A percentile compares a stretch with the other conserved stretches of the same genome.
Conservation (phyloP, 1,140 invertebrate genomes). For the Cydia splendana region DNA sequence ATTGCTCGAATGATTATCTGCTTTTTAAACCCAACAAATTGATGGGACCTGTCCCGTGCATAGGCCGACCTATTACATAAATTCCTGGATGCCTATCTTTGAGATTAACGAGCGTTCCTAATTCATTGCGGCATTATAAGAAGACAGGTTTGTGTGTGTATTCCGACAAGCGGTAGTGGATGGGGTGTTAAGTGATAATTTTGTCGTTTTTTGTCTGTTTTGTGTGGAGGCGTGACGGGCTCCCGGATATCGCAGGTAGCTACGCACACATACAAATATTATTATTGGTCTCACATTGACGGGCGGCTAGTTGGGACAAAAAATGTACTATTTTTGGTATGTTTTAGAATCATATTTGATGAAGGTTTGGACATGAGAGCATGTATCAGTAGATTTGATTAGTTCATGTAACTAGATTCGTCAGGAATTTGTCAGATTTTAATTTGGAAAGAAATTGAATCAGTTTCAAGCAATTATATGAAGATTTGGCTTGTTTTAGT, state of each 20-base stretch:
- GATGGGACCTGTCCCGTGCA: constrained; percentile 49
- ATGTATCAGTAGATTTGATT: not conserved
- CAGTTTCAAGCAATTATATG: not conserved
- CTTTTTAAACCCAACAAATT: constrained; percentile 61
- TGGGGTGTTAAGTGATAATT: constrained; percentile 54
- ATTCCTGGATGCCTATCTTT: constrained; percentile 31
- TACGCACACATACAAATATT: constrained; percentile 65
- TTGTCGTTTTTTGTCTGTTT: constrained; percentile 55
- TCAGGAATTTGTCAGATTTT: not conserved
- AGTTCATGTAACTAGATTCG: not conserved
- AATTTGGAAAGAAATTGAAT: not conserved
- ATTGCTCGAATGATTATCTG: constrained; percentile 58
- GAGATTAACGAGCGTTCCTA: constrained; percentile 39
- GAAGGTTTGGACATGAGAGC: constrained; percentile 13
- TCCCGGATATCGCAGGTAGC: constrained; percentile 74
- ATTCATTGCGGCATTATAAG: constrained; percentile 52
- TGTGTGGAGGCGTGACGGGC: constrained; percentile 54
- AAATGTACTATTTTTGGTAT: constrained; percentile 28
- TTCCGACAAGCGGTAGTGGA: constrained; percentile 50
- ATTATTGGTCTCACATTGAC: constrained; percentile 44
- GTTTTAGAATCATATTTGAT: constrained; percentile 25
- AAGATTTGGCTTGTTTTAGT: no score
- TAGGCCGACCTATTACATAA: constrained; percentile 34
- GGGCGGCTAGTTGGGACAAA: constrained; percentile 15
- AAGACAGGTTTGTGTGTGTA: constrained; percentile 39